A percentile compares a stretch with the other conserved stretches of the same genome.
These are phyloP conservation scores for Meda fulgida DNA, from an alignment of 2,797 vertebrate genomes.

Conservation along the genomic window DNA sequence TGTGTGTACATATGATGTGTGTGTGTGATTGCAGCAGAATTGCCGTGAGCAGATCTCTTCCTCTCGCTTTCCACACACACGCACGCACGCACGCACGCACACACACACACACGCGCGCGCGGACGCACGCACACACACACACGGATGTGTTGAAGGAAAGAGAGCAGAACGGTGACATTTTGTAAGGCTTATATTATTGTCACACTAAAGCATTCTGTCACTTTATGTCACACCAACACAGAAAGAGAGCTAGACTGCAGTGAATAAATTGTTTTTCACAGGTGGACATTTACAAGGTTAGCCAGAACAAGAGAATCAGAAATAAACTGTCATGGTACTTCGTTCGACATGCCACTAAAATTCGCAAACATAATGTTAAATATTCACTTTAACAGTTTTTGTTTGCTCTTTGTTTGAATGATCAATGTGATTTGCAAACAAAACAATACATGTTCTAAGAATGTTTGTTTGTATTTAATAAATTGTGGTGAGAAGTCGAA, in stretches of 20 bases:
- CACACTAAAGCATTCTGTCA: conserved; percentile 30
- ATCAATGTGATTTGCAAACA: neutral
- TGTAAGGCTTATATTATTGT: conserved; percentile 24
- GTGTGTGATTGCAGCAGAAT: conserved; percentile 1
- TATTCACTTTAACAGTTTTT: neutral
- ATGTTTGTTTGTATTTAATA: neutral
- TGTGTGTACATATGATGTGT: conserved; percentile 27
- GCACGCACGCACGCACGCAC: neutral
- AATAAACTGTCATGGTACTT: neutral
- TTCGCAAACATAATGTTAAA: neutral
- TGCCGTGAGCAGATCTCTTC: conserved; percentile 10
- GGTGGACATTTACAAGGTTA: conserved; percentile 25
- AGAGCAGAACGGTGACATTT: conserved; percentile 42
- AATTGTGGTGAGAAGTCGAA: neutral
- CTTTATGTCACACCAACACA: conserved; percentile 14
- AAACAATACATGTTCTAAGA: neutral
- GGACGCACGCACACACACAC: neutral
- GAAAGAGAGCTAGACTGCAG: conserved; percentile 4
- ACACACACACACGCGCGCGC: neutral
- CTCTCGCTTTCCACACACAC: neutral
- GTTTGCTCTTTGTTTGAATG: neutral
- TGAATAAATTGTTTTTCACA: conserved; percentile 21
- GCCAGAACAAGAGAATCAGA: conserved; percentile 20
- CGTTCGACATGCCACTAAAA: neutral
- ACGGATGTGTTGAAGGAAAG: conserved; percentile 18